Percentiles rank a stretch among this genome's conserved stretches.
Conservation (phyloP, 2,113 vertebrate species). For the Labeo rohita region DNA sequence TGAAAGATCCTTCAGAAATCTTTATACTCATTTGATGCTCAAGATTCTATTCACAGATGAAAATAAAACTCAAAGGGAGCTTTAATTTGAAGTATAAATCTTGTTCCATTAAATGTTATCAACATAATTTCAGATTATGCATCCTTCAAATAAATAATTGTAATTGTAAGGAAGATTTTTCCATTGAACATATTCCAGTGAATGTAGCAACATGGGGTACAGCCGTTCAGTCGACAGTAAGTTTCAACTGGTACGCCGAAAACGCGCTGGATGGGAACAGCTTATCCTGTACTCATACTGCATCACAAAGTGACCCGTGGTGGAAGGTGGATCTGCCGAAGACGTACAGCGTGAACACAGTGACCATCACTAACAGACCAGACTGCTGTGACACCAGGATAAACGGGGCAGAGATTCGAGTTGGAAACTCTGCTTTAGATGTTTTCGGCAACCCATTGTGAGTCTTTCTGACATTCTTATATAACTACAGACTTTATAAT, state of each 20-base stretch:
- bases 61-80: too few relatives aligned
- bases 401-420: background rate
- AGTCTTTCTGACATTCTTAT: background rate
- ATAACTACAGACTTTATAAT: too few relatives aligned
- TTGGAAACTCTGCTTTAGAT: background rate
- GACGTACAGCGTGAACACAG: background rate
- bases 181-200: background rate
- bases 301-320: background rate
- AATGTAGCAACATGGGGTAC: background rate
- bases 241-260: background rate
- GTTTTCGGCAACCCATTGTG: background rate
- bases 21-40: too few relatives aligned
- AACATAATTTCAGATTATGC: too few relatives aligned
- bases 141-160: background rate
- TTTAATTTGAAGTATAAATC: too few relatives aligned
- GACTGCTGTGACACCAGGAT: background rate
- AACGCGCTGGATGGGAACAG: background rate
- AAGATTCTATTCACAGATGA: too few relatives aligned
- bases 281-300: background rate
- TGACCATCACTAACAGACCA: background rate
- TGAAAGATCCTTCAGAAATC: too few relatives aligned
- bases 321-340: background rate
- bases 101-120: too few relatives aligned
- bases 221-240: accelerated
- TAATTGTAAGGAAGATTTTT: background rate